A percentile compares a stretch with the other conserved stretches of the same genome.
These are phyloP conservation scores for Podocnemis expansa DNA, from an alignment of 2,113 vertebrate species.

Conservation along the genomic window DNA sequence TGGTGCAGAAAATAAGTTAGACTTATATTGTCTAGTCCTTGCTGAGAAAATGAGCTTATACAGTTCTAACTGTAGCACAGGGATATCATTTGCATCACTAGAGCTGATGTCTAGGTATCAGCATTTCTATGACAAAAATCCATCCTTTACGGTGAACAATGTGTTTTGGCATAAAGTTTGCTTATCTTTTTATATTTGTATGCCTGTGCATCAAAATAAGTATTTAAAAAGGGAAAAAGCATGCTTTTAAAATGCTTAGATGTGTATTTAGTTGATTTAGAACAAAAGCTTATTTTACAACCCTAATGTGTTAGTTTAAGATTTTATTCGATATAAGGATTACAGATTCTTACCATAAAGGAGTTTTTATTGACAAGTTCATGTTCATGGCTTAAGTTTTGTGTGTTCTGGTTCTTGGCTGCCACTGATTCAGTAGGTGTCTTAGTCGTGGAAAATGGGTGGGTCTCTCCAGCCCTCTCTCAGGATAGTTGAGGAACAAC, in stretches of 20 bases:
- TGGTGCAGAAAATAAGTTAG: slow-evolving; percentile 23
- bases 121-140: slow-evolving; percentile 14
- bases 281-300: not conserved
- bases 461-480: slow-evolving; percentile 15
- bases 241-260: not conserved
- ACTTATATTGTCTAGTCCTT: not conserved
- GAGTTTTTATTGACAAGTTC: slow-evolving; percentile 12
- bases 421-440: not conserved
- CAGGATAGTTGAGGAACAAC: not conserved
- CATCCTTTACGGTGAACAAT: slow-evolving; percentile 11
- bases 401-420: slow-evolving; percentile 9
- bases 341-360: not conserved
- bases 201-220: not conserved
- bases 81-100: not conserved
- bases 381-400: not conserved
- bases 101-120: slow-evolving; percentile 39
- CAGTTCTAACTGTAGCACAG: not conserved
- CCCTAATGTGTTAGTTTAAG: not conserved
- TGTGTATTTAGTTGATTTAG: not conserved
- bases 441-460: not conserved
- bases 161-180: slow-evolving; percentile 13
- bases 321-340: not conserved
- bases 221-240: not conserved
- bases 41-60: slow-evolving; percentile 10
- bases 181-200: not conserved